A percentile compares a stretch with the other conserved stretches of the same genome.
These are phyloP conservation scores for Cataglyphis livida DNA, from an alignment of 2,888 invertebrate species.

Conservation along the genomic window DNA sequence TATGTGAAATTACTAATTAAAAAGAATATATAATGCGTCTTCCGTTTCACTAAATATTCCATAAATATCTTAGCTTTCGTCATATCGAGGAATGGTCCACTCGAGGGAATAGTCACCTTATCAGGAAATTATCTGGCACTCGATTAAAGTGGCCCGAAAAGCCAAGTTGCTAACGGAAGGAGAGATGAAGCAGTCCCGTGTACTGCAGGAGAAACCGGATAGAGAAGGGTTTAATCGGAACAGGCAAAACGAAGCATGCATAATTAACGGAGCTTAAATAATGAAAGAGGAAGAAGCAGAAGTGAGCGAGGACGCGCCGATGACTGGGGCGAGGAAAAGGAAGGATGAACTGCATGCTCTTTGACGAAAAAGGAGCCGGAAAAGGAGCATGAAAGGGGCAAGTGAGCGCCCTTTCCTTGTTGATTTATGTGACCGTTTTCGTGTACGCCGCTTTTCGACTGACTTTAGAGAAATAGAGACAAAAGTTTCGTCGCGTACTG, in stretches of 20 bases:
- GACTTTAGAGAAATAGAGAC: constrained; percentile 42
- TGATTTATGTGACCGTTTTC: constrained; percentile 61
- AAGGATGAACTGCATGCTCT: constrained; percentile 41
- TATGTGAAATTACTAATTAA: not conserved
- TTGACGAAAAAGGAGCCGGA: constrained; percentile 25
- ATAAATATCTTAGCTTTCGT: constrained; percentile 15
- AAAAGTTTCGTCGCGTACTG: constrained; percentile 31
- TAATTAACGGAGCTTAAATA: constrained; percentile 73
- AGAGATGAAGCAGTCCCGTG: constrained; percentile 14
- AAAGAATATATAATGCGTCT: not conserved
- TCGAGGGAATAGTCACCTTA: constrained; percentile 70
- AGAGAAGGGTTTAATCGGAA: constrained; percentile 65
- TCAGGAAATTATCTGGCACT: constrained; percentile 74
- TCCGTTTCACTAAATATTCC: constrained; percentile 25
- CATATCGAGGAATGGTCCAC: constrained; percentile 39
- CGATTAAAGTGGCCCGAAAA: constrained; percentile 71
- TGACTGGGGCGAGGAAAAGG: constrained; percentile 4
- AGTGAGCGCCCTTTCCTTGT: constrained; percentile 40
- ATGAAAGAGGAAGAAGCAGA: constrained; percentile 58
- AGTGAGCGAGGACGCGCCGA: not conserved
- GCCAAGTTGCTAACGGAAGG: constrained; percentile 46
- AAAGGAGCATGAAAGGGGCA: constrained; percentile 56
- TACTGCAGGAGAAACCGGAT: not conserved
- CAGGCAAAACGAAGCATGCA: constrained; percentile 67
- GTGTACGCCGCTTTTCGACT: constrained; percentile 1